Percentiles rank a stretch among this genome's conserved stretches.
phyloP scores from a whole-genome alignment of 2,113 vertebrate genomes.

The Spea multiplicata region DNA sequence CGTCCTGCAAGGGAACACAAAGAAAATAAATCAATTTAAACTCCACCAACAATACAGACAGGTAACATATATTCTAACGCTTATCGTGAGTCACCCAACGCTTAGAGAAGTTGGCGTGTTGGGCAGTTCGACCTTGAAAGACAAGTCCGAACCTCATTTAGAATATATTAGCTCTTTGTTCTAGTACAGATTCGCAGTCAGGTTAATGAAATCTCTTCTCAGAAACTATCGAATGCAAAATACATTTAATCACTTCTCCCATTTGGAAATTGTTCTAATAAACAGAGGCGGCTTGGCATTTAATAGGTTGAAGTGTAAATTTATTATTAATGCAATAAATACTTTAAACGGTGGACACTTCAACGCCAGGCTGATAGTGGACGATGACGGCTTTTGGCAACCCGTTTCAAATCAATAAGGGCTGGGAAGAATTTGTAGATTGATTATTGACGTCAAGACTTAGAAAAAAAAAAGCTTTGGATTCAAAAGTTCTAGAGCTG shows the following conservation, averaged over 20 bases:
- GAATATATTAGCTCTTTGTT: conserved; percentile 16
- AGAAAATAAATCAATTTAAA: too few relatives aligned
- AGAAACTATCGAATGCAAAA: conserved; percentile 9
- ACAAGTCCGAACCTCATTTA: conserved; percentile 26
- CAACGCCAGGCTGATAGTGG: neutral
- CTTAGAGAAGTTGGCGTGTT: neutral
- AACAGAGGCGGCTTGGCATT: conserved; percentile 21
- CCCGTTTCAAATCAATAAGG: conserved; percentile 34
- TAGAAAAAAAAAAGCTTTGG: neutral
- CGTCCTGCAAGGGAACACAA: too few relatives aligned
- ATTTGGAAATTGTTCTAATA: conserved; percentile 23
- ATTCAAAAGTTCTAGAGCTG: conserved; percentile 23
- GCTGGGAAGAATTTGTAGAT: conserved; percentile 27
- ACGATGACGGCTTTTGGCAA: conserved; percentile 24
- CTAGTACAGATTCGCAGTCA: conserved; percentile 7
- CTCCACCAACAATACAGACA: too few relatives aligned
- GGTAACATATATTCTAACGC: too few relatives aligned
- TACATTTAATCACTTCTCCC: conserved; percentile 13
- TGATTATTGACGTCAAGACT: conserved; percentile 34
- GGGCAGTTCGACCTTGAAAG: conserved; percentile 24
- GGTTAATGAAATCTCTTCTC: conserved; percentile 37
- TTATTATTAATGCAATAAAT: conserved; percentile 38
- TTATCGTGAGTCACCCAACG: neutral
- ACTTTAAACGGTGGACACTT: neutral
- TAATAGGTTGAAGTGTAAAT: conserved; percentile 31